Percentiles rank a stretch among this genome's conserved stretches.
Evolutionary conservation across 2,797 vertebrate species (phyloP).

Genomic region (Dendrocincla tyrannina): DNA sequence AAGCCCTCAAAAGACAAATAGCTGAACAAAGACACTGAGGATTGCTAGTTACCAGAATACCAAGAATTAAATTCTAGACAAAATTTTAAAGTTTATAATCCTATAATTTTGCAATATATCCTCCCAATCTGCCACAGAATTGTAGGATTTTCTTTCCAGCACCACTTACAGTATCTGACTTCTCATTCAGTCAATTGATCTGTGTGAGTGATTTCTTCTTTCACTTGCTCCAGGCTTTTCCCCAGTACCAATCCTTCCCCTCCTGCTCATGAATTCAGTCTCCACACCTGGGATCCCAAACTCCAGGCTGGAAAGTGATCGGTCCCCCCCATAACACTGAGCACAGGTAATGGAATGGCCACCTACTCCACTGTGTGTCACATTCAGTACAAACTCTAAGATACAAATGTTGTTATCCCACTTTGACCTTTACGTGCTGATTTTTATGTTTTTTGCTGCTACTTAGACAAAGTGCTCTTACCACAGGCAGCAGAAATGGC

Average conservation of each 20-base stretch:
- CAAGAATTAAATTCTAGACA: not conserved
- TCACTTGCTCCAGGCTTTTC: not conserved
- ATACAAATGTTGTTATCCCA: not conserved
- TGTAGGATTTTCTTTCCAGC: not conserved
- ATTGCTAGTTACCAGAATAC: slow-evolving; percentile 34
- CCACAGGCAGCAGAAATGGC: not conserved
- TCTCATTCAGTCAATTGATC: not conserved
- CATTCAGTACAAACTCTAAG: not conserved
- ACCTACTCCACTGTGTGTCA: not conserved
- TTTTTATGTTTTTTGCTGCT: not conserved
- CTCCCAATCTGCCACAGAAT: not conserved
- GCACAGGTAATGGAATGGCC: not conserved
- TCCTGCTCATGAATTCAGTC: not conserved
- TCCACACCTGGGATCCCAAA: not conserved
- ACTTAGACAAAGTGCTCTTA: not conserved
- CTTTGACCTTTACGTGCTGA: not conserved
- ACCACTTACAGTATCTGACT: not conserved
- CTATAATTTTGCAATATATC: not conserved
- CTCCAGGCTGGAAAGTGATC: not conserved
- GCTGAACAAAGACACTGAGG: slow-evolving; percentile 46
- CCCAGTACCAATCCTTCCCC: not conserved
- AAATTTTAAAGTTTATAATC: not conserved
- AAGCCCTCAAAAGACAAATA: slow-evolving; percentile 12
- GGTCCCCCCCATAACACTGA: not conserved
- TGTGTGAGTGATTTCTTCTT: not conserved